Conservation (phyloP, 2,797 vertebrate genomes). For the Tenualosa thibaudeaui region DNA sequence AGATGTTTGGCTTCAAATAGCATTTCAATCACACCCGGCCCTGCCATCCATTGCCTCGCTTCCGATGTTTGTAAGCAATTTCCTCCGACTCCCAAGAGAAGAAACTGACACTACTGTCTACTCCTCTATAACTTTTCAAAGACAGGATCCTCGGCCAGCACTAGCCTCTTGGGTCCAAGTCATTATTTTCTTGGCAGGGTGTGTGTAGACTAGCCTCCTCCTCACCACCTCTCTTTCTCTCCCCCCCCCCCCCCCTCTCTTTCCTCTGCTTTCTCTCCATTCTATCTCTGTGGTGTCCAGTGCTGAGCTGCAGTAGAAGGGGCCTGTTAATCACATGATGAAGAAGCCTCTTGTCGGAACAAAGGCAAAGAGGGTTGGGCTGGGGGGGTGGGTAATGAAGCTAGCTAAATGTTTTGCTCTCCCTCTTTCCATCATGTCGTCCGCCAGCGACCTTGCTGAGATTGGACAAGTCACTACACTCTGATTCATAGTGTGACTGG, state of each 20-base stretch:
- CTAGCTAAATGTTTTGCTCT: slow-evolving; percentile 13
- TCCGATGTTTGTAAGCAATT: not conserved
- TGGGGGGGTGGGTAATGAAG: not conserved
- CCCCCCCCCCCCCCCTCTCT: not conserved
- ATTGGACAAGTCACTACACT: slow-evolving; percentile 4
- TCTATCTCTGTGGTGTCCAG: not conserved
- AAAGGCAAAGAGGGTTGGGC: not conserved
- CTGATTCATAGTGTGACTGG: not conserved
- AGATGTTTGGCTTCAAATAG: not conserved
- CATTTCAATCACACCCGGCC: not conserved
- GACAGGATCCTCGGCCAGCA: not conserved
- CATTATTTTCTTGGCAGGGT: slow-evolving; percentile 22
- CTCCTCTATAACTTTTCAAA: slow-evolving; percentile 13
- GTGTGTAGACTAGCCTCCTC: not conserved
- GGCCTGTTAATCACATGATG: slow-evolving; percentile 15
- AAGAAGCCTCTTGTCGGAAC: not conserved
- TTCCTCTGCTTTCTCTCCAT: not conserved
- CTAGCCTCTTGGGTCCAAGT: not conserved
- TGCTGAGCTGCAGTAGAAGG: not conserved
- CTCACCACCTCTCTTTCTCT: not conserved
- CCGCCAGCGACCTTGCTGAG: not conserved
- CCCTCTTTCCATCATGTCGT: not conserved
- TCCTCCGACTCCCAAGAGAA: not conserved
- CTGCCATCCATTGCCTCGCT: not conserved
- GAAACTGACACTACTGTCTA: not conserved